Percentiles rank a stretch among this genome's conserved stretches.
phyloP scores from a whole-genome alignment of 1,140 invertebrate genomes.

The Odontomachus brunneus region DNA sequence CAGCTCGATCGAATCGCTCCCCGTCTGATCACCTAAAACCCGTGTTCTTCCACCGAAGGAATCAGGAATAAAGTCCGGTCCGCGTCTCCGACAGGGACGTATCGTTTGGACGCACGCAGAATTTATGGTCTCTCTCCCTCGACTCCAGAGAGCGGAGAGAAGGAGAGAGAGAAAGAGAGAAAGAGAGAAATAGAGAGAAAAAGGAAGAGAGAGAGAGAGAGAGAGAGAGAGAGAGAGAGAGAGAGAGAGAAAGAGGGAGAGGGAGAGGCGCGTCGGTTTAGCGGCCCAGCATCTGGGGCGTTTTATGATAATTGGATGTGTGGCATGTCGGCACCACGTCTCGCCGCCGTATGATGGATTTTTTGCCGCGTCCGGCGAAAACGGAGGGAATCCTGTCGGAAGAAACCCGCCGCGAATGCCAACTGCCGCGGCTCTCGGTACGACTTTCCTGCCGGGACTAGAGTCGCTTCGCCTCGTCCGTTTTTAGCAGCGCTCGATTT shows the following conservation, averaged over 20 bases:
- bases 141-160: background rate
- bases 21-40: constrained; percentile 60
- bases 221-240: background rate
- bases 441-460: constrained; percentile 3
- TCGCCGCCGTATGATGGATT: constrained; percentile 70
- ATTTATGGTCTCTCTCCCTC: constrained; percentile 65
- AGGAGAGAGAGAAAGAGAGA: background rate
- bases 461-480: background rate
- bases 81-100: constrained; percentile 62
- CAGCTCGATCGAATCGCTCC: constrained; percentile 53
- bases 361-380: constrained; percentile 62
- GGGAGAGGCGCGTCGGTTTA: background rate
- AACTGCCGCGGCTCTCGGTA: background rate
- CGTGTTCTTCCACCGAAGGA: constrained; percentile 62
- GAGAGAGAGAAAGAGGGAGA: background rate
- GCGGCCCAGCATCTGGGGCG: constrained; percentile 72
- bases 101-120: constrained; percentile 66
- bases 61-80: constrained; percentile 64
- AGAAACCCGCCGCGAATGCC: constrained; percentile 45
- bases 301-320: constrained; percentile 78
- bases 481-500: background rate
- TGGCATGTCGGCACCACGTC: constrained; percentile 68
- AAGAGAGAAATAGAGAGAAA: background rate
- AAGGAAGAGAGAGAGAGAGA: background rate
- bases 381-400: constrained; percentile 35